Conservation (phyloP, 1,140 invertebrate genomes). For the Drosophila equinoxialis region DNA sequence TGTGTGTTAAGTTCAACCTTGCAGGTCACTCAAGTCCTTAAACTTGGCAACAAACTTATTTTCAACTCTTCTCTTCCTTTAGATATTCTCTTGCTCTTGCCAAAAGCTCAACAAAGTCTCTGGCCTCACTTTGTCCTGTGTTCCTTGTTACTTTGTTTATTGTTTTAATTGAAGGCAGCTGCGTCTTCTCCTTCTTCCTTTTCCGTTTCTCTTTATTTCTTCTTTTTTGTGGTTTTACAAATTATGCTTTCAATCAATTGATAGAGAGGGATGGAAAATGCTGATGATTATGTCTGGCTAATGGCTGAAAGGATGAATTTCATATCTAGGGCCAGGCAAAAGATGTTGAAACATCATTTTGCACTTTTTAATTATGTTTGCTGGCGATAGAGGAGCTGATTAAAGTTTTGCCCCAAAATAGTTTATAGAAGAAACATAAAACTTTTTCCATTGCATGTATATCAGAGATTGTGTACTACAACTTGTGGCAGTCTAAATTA, state of each 20-base stretch:
- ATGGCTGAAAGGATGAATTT: slow-evolving; percentile 8
- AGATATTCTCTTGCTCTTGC: neutral
- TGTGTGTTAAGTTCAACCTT: neutral
- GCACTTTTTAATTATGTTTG: slow-evolving; percentile 9
- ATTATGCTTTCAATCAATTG: slow-evolving; percentile 45
- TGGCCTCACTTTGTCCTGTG: slow-evolving; percentile 36
- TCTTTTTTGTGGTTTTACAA: slow-evolving; percentile 34
- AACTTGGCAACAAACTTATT: slow-evolving; percentile 37
- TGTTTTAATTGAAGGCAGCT: slow-evolving; percentile 57
- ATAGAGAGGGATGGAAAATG: slow-evolving; percentile 11
- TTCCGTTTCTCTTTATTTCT: neutral
- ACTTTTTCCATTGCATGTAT: too few species aligned
- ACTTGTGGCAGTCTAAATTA: too few species aligned
- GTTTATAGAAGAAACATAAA: neutral
- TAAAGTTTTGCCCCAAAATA: neutral
- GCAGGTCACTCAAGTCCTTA: neutral
- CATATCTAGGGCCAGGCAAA: neutral
- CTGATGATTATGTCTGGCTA: slow-evolving; percentile 30
- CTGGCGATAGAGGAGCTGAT: neutral
- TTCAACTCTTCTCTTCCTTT: neutral
- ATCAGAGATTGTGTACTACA: too few species aligned
- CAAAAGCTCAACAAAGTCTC: slow-evolving; percentile 47
- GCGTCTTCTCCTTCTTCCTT: neutral
- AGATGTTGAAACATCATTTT: slow-evolving; percentile 1
- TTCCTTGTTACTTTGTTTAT: slow-evolving; percentile 31